These are phyloP conservation scores for Sinella curviseta DNA, from an alignment of 1,140 invertebrate species.

Conservation along the genomic window DNA sequence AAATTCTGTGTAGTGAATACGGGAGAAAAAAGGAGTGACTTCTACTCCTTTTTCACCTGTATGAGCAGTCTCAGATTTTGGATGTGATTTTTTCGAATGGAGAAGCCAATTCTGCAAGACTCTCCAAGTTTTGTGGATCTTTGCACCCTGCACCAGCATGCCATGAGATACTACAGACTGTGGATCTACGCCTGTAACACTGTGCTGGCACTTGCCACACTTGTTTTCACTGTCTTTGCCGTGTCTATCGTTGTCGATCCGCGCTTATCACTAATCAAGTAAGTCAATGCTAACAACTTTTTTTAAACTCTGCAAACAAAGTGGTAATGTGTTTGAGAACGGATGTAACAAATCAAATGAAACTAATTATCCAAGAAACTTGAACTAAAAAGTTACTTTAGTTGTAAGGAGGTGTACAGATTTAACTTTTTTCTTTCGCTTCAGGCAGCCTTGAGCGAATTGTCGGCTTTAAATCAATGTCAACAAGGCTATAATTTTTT, in stretches of 20 bases:
- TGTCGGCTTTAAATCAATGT: too few relatives aligned
- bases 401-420: too few relatives aligned
- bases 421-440: too few relatives aligned
- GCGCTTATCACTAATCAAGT: conserved; percentile 52
- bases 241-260: conserved; percentile 65
- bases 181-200: conserved; percentile 86
- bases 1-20: neutral
- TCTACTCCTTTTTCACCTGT: neutral
- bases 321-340: too few relatives aligned
- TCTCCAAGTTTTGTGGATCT: conserved; percentile 51
- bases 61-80: neutral
- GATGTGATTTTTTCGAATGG: conserved; percentile 38
- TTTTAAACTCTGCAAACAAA: neutral
- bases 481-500: too few relatives aligned
- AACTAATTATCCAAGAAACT: too few relatives aligned
- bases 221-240: conserved; percentile 76
- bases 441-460: too few relatives aligned
- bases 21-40: neutral
- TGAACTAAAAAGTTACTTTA: too few relatives aligned
- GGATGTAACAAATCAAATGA: too few relatives aligned
- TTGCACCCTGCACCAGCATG: conserved; percentile 50
- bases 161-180: conserved; percentile 49
- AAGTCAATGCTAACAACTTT: neutral
- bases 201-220: conserved; percentile 75
- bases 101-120: conserved; percentile 48